Conservation (phyloP, 2,888 invertebrate genomes). For the Sturmia bella region DNA sequence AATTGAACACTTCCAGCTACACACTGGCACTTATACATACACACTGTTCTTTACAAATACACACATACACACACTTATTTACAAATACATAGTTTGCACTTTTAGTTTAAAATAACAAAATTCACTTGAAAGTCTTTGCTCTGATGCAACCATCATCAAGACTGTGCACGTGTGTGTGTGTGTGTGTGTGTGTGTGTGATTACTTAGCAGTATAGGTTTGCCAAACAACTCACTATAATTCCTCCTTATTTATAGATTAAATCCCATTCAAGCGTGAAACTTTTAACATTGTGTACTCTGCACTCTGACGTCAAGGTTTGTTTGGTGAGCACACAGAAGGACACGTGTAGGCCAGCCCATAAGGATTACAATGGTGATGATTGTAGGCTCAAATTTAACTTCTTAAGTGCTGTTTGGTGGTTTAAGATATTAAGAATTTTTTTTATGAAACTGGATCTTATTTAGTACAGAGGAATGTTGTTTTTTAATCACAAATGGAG, state of each 20-base stretch:
- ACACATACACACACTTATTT: background rate
- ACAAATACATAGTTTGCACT: slow-evolving; percentile 28
- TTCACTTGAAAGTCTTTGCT: slow-evolving; percentile 1
- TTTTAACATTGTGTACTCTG: slow-evolving; percentile 45
- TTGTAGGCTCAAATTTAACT: slow-evolving; percentile 29
- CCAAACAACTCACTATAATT: slow-evolving; percentile 48
- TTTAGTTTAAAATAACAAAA: slow-evolving; percentile 36
- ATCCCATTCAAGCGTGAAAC: slow-evolving; percentile 51
- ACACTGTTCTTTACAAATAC: background rate
- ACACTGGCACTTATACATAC: background rate
- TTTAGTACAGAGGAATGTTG: no score
- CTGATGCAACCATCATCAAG: background rate
- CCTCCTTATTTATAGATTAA: slow-evolving; percentile 52
- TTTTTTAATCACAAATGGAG: no score
- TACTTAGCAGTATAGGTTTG: slow-evolving; percentile 9
- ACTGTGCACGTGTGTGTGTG: background rate
- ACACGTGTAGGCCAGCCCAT: background rate
- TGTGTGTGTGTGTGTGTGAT: background rate
- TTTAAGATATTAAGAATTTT: no score
- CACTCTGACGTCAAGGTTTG: slow-evolving; percentile 30
- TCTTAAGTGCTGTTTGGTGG: background rate
- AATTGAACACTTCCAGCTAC: background rate
- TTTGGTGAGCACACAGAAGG: background rate
- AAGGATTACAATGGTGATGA: slow-evolving; percentile 12
- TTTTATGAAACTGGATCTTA: no score